phyloP scores from a whole-genome alignment of 2,888 invertebrate species.

The Mystacides longicornis region DNA sequence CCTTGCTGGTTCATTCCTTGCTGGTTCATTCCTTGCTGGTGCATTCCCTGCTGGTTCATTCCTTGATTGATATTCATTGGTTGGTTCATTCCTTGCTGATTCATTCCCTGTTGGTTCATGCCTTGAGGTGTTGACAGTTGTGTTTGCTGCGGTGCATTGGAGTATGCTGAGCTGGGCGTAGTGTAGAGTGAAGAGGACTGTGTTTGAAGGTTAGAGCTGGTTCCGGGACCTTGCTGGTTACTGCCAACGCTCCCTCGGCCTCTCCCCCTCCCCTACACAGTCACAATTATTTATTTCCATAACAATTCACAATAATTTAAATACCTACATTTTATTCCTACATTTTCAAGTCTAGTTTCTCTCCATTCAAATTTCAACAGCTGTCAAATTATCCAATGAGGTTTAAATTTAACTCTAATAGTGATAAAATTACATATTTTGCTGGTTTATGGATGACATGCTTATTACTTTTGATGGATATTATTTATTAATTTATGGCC shows the following conservation, averaged over 20 bases:
- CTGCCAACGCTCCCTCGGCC: constrained; percentile 36
- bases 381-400: too few species aligned
- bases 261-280: constrained; percentile 47
- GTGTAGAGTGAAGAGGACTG: constrained; percentile 28
- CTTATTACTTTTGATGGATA: too few species aligned
- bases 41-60: constrained; percentile 30
- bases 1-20: not conserved
- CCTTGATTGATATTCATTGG: constrained; percentile 6
- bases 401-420: too few species aligned
- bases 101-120: constrained; percentile 27
- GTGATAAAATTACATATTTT: too few species aligned
- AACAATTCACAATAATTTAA: too few species aligned
- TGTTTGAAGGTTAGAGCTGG: constrained; percentile 26
- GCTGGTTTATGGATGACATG: too few species aligned
- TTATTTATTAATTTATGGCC: too few species aligned
- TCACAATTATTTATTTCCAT: too few species aligned
- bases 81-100: constrained; percentile 29
- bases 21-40: constrained; percentile 5
- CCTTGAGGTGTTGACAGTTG: constrained; percentile 25
- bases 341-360: too few species aligned
- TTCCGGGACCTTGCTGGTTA: constrained; percentile 26
- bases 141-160: constrained; percentile 23
- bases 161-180: constrained; percentile 24
- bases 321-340: too few species aligned
- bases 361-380: too few species aligned